phyloP scores from a whole-genome alignment of 2,113 vertebrate species.

The Gadus chalcogrammus region DNA sequence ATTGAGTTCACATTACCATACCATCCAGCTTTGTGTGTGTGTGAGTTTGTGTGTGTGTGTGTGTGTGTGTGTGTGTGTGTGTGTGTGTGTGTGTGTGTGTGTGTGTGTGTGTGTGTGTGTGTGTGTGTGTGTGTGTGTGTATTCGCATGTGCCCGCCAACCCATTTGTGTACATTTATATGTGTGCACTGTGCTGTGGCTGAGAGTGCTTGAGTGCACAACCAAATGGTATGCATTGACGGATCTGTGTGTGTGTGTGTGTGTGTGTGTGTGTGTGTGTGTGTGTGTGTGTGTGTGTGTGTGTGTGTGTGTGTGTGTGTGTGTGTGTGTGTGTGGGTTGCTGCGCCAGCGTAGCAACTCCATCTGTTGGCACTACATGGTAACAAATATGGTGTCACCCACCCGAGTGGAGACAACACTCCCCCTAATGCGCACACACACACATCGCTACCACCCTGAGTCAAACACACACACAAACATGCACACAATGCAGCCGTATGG shows the following conservation, averaged over 20 bases:
- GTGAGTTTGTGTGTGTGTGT: constrained; percentile 22
- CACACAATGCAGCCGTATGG: constrained; percentile 25
- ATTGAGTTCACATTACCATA: constrained; percentile 98
- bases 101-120: constrained; percentile 24
- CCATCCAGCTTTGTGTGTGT: constrained; percentile 32
- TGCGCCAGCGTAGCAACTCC: constrained; percentile 48
- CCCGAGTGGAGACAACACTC: constrained; percentile 57
- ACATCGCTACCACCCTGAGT: neutral
- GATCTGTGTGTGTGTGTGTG: constrained; percentile 15
- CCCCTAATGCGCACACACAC: constrained; percentile 65
- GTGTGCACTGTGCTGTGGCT: neutral
- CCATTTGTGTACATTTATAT: constrained; percentile 24
- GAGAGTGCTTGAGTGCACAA: neutral
- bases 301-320: neutral
- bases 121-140: constrained; percentile 25
- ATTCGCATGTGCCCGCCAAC: constrained; percentile 20
- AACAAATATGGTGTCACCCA: constrained; percentile 92
- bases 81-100: constrained; percentile 24
- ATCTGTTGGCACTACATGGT: constrained; percentile 85
- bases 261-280: constrained; percentile 14
- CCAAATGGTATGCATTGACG: neutral
- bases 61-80: constrained; percentile 25
- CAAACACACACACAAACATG: constrained; percentile 5
- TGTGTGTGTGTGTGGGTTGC: constrained; percentile 30
- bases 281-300: constrained; percentile 11